Base-by-base conservation (phyloP, 2,888 invertebrate species). In the Yponomeuta plumbellus region DNA sequence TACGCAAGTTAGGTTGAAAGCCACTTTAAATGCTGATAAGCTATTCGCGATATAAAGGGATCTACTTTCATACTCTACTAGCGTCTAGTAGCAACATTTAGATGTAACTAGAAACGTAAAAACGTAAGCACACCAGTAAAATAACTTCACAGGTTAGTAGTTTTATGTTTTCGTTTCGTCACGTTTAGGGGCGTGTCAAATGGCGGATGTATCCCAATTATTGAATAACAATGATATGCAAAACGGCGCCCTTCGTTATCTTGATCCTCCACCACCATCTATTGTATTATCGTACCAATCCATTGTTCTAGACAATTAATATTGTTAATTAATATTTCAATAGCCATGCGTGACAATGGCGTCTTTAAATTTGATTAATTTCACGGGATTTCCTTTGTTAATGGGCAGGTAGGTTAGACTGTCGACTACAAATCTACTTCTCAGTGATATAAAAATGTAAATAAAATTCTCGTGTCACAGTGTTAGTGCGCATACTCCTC, bases 251-350 rank as follows among this genome's bases (percentile, higher is more conserved):
- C 44, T 52, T 52, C 17, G 44, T 17, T 52, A 52, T 52, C 44
- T 52, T 52, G 44, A 52, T 52, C 17, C 17, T 13, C 44, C 44
- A 52, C 17, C 17, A 52, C 44, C 17, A 52, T 52, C 44, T 13
- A 52, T 52, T 52, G 44, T 52, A 52, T 17, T 52, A 52, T 52
- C 17, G 17, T 52, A 52, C 17, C 44, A 52, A 52, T 17, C 44
- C 17, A 52, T 52, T 52, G 44, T 52, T 52, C 44, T 52, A 13
- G 44, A 52, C 44, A 52, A 52, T 52, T 52, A 52, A 52, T 52
- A 52, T 52, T 52, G 44, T 52, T 52, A 52, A 52, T 52, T 52
- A 52, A 52, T 34, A 34, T 52, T 52, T 52, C 44, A 52, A 52
- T 52, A 52, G 17, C 44, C 44, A 52, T 52, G 44, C 44, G 44